Percentiles rank a stretch among this genome's conserved stretches.
Conservation (phyloP, 2,888 invertebrate species). For the Calliopum simillimum region DNA sequence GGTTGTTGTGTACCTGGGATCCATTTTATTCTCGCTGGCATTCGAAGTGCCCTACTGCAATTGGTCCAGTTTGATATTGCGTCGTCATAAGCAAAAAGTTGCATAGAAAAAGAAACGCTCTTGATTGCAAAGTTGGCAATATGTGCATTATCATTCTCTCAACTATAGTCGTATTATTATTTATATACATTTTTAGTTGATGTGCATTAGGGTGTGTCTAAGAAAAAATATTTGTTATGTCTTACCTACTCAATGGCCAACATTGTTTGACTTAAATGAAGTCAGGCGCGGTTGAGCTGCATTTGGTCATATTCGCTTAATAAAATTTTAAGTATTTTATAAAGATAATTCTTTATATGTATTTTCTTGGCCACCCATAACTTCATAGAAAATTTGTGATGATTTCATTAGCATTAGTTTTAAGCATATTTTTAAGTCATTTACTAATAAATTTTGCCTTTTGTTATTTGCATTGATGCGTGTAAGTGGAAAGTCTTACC, state of each 20-base stretch:
- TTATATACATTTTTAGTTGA: constrained; percentile 14
- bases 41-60: constrained; percentile 65
- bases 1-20: constrained; percentile 60
- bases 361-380: too few relatives aligned
- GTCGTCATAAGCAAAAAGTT: constrained; percentile 35
- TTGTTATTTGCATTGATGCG: neutral
- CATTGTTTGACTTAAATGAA: too few relatives aligned
- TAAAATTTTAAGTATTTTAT: too few relatives aligned
- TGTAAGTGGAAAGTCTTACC: neutral
- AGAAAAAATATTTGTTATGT: too few relatives aligned
- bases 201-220: neutral
- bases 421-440: constrained; percentile 20
- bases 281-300: too few relatives aligned
- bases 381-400: constrained; percentile 17
- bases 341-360: too few relatives aligned
- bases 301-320: too few relatives aligned
- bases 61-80: constrained; percentile 56
- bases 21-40: constrained; percentile 62
- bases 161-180: neutral
- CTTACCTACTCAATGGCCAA: too few relatives aligned
- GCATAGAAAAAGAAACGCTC: constrained; percentile 17
- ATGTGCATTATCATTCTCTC: neutral
- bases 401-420: constrained; percentile 12
- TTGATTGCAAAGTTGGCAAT: neutral
- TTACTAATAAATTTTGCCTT: neutral